phyloP scores from a whole-genome alignment of 2,113 vertebrate species.

The Indri indri region DNA sequence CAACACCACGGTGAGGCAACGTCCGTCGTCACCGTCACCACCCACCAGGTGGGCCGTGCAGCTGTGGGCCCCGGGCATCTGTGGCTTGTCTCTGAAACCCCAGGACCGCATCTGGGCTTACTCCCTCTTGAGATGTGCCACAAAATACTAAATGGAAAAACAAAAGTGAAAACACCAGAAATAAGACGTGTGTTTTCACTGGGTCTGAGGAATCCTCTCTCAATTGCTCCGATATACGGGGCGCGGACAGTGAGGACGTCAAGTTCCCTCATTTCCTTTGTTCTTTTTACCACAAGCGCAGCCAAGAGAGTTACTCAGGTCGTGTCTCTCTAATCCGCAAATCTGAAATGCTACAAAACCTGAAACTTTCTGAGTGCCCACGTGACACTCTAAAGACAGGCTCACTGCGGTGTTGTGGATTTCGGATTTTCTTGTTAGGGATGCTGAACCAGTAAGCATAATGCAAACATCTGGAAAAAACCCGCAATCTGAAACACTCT shows the following conservation, averaged over 20 bases:
- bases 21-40: rapidly evolving
- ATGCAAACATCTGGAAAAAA: background rate
- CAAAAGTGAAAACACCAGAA: background rate
- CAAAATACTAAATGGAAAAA: rapidly evolving
- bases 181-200: rapidly evolving
- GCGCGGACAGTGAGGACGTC: rapidly evolving
- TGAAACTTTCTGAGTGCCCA: background rate
- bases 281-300: rapidly evolving
- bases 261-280: background rate
- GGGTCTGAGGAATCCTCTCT: rapidly evolving
- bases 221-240: rapidly evolving
- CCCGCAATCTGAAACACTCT: background rate
- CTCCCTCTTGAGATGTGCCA: rapidly evolving
- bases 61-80: rapidly evolving
- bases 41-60: background rate
- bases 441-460: background rate
- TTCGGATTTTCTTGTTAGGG: background rate
- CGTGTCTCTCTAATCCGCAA: background rate
- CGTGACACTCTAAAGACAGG: background rate
- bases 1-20: background rate
- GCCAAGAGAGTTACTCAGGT: background rate
- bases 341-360: background rate
- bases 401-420: background rate
- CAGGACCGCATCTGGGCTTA: rapidly evolving
- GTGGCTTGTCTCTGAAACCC: background rate